Conservation (phyloP, 2,797 vertebrate genomes). For the Lindbergichthys nudifrons region DNA sequence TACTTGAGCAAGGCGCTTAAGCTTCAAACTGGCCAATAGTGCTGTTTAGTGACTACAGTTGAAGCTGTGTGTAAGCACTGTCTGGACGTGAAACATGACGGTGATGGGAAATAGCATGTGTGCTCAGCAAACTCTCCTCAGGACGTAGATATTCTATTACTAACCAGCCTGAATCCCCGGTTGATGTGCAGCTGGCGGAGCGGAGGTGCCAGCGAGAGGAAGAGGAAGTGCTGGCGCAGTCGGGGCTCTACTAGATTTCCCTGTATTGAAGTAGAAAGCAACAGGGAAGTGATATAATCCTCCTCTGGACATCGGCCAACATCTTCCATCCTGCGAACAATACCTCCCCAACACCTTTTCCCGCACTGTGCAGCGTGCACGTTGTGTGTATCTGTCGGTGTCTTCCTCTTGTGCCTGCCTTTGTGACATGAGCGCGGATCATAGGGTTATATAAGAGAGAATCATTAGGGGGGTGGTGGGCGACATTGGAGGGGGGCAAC, state of each 20-base stretch:
- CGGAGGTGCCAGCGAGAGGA: conserved; percentile 63
- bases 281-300: conserved; percentile 82
- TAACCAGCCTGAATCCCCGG: conserved; percentile 53
- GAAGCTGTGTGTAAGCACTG: conserved; percentile 16
- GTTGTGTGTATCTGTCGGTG: conserved; percentile 24
- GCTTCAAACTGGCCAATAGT: conserved; percentile 17
- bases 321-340: conserved; percentile 62
- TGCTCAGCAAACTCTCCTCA: conserved; percentile 28
- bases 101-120: conserved; percentile 36
- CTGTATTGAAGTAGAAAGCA: conserved; percentile 72
- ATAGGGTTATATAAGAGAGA: conserved; percentile 60
- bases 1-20: conserved; percentile 31
- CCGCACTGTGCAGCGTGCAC: conserved; percentile 8
- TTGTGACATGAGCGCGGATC: conserved; percentile 36
- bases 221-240: conserved; percentile 67
- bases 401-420: conserved; percentile 47
- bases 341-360: conserved; percentile 58
- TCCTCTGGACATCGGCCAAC: conserved; percentile 72
- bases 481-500: conserved; percentile 30
- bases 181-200: conserved; percentile 66
- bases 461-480: conserved; percentile 51
- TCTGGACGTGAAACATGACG: conserved; percentile 11
- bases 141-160: conserved; percentile 53
- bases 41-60: conserved; percentile 3
- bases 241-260: conserved; percentile 65